Base-by-base conservation (phyloP, 2,113 vertebrate genomes). In the Sapayoa aenigma region DNA sequence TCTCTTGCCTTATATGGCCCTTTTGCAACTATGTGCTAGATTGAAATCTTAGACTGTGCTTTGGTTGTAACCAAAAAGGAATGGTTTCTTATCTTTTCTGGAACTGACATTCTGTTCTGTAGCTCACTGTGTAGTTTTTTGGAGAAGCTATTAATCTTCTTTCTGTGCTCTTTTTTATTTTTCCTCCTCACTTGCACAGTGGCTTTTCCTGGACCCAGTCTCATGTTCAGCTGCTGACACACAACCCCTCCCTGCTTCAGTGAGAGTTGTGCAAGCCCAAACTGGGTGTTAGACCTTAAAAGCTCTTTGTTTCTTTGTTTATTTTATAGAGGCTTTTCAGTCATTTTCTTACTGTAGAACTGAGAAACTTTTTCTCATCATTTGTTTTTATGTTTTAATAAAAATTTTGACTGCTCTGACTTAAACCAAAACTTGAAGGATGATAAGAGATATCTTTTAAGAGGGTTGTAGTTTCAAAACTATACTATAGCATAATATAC, bases 51-150 rank as follows among this genome's bases (percentile, higher is more conserved):
- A 85, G 62, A 49, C 44, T 63, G 18, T 73, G 10, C 77, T 86
- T 90, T 42, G 33, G 8, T 83, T 88, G 68, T 85, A 91, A 91
- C 58, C 30, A 79, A 69, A 92, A 93, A 92, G 63, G 66, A 94
- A 74, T 79, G 73, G 31, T 59, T 82, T 44, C 95, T 94, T 95
- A 92, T 96, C 95, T 95, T 80, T 92, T 92, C 62, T 89, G 87
- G 90, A 89, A 59, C 60, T 85, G 30, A n/a, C 21, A 23, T 73
- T 59, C 55, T 94, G 42, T 85, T 91, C 69, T 80, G 27, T 77
- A 80, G 55, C 35, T 74, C 68, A 71, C 66, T 83, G 21, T 41
- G 30, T 41, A 7, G 24, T 63, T 85, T 90, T 77, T 88, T 75
- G 2, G 58, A 89, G 68, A 49, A 18, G 28, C 49, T 73, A 49